Conservation (phyloP, 2,888 invertebrate species). For the Notocelia uddmanniana region DNA sequence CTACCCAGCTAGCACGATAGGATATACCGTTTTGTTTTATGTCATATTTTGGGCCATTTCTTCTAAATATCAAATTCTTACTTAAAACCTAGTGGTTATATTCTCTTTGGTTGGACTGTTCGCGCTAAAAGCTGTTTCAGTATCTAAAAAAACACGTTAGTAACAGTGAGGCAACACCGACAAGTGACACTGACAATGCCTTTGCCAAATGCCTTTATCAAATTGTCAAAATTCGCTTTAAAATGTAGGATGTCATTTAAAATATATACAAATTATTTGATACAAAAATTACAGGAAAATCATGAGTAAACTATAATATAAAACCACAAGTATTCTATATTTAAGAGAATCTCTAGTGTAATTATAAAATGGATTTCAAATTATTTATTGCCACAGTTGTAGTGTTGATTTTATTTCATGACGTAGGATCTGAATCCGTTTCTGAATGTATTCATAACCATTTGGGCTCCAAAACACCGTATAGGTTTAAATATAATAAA, state of each 20-base stretch:
- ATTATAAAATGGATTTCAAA: constrained; percentile 15
- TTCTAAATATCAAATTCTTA: no score
- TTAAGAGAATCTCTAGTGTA: neutral
- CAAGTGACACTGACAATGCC: neutral
- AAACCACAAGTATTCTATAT: neutral
- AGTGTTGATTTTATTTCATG: constrained; percentile 20
- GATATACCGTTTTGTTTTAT: no score
- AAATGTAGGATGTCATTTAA: neutral
- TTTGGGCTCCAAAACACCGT: constrained; percentile 90
- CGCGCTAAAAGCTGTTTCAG: neutral
- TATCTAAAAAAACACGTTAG: neutral
- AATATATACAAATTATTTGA: neutral
- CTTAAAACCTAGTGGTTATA: no score
- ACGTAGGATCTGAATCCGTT: constrained; percentile 46
- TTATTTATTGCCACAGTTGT: neutral
- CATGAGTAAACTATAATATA: neutral
- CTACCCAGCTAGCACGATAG: no score
- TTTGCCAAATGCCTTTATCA: no score
- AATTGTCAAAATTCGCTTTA: neutral
- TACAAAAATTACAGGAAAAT: constrained; percentile 6
- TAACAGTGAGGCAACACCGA: neutral
- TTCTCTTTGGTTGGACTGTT: no score
- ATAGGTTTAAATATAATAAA: constrained; percentile 88
- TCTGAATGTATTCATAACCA: constrained; percentile 67
- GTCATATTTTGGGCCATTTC: no score